Base-by-base conservation (phyloP, 2,888 invertebrate species). In the Coelopa pilipes region DNA sequence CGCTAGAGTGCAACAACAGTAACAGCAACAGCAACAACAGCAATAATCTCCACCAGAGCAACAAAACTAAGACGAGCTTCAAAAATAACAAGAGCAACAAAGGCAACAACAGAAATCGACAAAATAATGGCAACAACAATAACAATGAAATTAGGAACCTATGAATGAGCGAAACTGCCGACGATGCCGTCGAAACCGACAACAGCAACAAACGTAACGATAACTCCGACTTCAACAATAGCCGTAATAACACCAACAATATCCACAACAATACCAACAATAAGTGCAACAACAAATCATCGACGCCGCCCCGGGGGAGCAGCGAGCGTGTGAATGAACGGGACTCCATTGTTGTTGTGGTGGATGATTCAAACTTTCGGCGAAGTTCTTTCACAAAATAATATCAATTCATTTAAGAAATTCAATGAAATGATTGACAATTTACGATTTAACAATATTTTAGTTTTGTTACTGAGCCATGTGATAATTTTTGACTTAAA, bases 31-130 rank as follows among this genome's bases (percentile, higher is more conserved):
- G n/a, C 63, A 65, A 10, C 63, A 65, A 65, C 46, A 65, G 1
- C 46, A 65, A 65, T 11, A 45, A n/a, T n/a, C n/a, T n/a, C n/a
- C n/a, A 15, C 45, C 11, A 65, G 24, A 65, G 9, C 63, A 62
- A 24, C 62, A 3, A 11, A 12, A 2, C 45, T 17, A 65, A 45
- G 17, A 45, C 24, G n/a, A 47, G 46, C 65, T n/a, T 12, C 1
- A n/a, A 13, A 3, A 11, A 65, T 17, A 65, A 45, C 47, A 45
- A 55, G 12, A 47, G 15, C 46, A 46, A 19, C 1, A n/a, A 13
- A 13, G 10, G n/a, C 11, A 59, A 17, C n/a, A 63, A 46, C 10
- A 21, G 46, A 63, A 15, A 60, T 15, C 63, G 46, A 63, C 34
- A 34, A 34, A 34, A 34, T 34, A 34, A 34, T 34, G 2, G 7